A percentile compares a stretch with the other conserved stretches of the same genome.
Conservation (phyloP, 1,140 invertebrate genomes). For the Yoshiicerus persimilis region DNA sequence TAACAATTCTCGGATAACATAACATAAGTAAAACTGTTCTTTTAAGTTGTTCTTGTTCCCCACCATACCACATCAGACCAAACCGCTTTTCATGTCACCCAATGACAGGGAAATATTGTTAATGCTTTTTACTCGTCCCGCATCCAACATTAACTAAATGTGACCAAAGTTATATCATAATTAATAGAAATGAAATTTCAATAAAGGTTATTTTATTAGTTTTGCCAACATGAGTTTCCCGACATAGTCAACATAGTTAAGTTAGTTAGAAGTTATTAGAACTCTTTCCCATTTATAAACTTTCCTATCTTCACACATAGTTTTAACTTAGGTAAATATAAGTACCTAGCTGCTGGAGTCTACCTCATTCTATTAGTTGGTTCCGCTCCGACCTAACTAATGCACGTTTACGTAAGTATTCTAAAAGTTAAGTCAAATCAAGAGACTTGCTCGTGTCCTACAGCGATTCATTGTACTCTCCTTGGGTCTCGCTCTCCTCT, state of each 20-base stretch:
- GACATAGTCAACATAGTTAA: neutral
- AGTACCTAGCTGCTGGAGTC: neutral
- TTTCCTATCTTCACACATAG: constrained; percentile 1
- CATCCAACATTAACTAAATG: neutral
- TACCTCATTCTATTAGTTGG: neutral
- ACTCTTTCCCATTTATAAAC: neutral
- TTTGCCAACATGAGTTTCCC: neutral
- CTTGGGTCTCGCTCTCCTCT: neutral
- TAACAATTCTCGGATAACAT: neutral
- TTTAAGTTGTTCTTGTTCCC: neutral
- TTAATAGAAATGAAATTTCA: constrained; percentile 12
- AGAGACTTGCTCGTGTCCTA: neutral
- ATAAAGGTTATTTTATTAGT: constrained; percentile 1
- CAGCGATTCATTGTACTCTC: neutral
- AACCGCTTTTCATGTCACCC: neutral
- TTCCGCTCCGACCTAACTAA: neutral
- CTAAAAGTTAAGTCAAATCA: neutral
- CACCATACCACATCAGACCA: too few species aligned
- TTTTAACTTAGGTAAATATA: neutral
- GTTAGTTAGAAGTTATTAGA: neutral
- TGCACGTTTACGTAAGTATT: neutral
- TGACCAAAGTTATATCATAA: neutral
- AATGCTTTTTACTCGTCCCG: neutral
- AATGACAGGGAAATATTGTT: neutral
- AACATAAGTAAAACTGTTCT: neutral